Evolutionary conservation across 2,797 vertebrate species (phyloP), one percentile per base, ranked within the genome.

Genomic region (Ciconia nigra): DNA sequence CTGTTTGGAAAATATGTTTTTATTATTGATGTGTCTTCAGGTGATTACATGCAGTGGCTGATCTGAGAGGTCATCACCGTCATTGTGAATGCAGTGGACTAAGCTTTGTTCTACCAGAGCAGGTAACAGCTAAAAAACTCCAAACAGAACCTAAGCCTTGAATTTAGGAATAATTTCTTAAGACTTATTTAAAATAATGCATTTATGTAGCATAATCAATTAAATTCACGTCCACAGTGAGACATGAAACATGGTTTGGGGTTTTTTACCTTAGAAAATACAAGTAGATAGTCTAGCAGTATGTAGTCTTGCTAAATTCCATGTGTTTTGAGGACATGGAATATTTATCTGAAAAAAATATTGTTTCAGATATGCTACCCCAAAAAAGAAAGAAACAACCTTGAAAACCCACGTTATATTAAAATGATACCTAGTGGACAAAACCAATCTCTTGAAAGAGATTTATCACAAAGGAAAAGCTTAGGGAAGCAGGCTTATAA

Each of bases 1-100:
- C 81, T 87, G 59, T 49, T 70, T 66, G 35, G 28, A 92, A 98
- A 96, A 95, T 83, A 87, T 42, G 66, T 51, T 89, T 90, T 83
- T 92, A 85, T 92, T 95, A 61, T 72, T 67, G 54, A 89, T 93
- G 89, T 84, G 41, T 93, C 89, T 97, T 95, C 78, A 94, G 63
- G 70, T 97, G 93, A 91, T 90, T 94, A 74, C 76, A 67, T 15
- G 28, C 94, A 90, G 93, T 89, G 83, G 90, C 83, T 93, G 77
- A 84, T 78, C 89, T 94, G 95, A 95, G 93, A 94, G 61, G 73
- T 82, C 83, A 69, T 46, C 59, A 39, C 12, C 71, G 59, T 70
- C 58, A 74, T 26, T 74, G 21, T 21, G 29, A 65, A 33, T 44
- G n/a, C 83, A 91, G n/a, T 7, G 63, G 79, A 37, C 57, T 89